Evolutionary conservation across 2,888 invertebrate species (phyloP), one percentile per base, ranked within the genome.

Genomic region (Megastigmus dorsalis): DNA sequence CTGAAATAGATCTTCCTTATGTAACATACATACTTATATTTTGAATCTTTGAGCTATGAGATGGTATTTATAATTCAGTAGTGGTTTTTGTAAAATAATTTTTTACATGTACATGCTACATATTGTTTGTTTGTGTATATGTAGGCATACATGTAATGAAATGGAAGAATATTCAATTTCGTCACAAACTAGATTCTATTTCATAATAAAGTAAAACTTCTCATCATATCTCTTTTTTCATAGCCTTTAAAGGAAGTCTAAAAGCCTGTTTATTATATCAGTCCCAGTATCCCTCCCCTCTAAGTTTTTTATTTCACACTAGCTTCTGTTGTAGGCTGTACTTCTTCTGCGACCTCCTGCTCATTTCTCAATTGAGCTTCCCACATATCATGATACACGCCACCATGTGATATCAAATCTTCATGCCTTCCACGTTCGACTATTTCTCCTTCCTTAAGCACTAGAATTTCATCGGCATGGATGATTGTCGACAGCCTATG

Each of bases 401-500:
- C 96, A 76, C 91, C 92, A 15, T 77, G 41, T 0, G 84, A 82
- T 71, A 86, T 84, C 10, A 88, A 73, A 75, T 84, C 84, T 20
- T 87, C 91, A 87, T 90, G 94, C 89, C 91, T 93, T 87, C 98
- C 99, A 77, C 96, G 91, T 88, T 99, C 98, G 2, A 95, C 92
- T 78, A 99, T 96, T 86, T 93, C 93, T 1, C 99, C 98, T 1
- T 98, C 96, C 84, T 94, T 93, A 43, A 99, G 88, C 0, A 99
- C 98, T 5, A 98, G 89, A 83, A 99, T 99, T 88, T 97, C 95
- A 89, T 98, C 95, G 0, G 97, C 97, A 87, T 98, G 95, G 79
- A 97, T 96, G 74, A 99, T 93, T 0, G 98, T 99, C 0, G 98
- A 98, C 55, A 99, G 88, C 70, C 97, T 92, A 89, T 99, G 98